Evolutionary conservation across 1,140 invertebrate genomes (phyloP), one percentile per base, ranked within the genome.

Genomic region (Bombus sibiricus): DNA sequence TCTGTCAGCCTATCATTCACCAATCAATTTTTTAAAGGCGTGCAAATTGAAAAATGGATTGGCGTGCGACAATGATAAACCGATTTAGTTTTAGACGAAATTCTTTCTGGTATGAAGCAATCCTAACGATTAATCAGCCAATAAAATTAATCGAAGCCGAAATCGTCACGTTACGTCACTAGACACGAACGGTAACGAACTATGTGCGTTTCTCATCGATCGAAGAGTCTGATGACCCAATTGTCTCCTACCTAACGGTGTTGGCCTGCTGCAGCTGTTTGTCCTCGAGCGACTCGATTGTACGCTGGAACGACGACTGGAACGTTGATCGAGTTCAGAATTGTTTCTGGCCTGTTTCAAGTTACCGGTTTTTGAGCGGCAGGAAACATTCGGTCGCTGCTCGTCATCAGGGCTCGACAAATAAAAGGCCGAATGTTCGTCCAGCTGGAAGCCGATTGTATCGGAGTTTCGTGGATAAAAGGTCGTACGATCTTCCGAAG

Each of bases 221-320:
- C 69, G 78, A 81, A 81, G 68, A 85, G 79, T 85, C 78, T 64
- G 73, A 62, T 78, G 57, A 81, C 68, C 37, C 75, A 82, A 88
- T 85, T 85, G 85, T 89, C 76, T 69, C 87, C 86, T 93, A 95
- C 94, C 94, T 92, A 95, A 78, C 57, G 94, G 93, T n/a, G 94
- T 95, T 68, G 91, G 90, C 76, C 92, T 91, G 85, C 89, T 88
- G 86, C 87, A 93, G 88, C 92, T 94, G 85, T 94, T 94, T 34
- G 93, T 77, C 43, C 92, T 91, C 39, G 94, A 93, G 73, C 92
- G 92, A 83, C 72, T 91, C 18, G 92, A 91, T 47, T 93, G 91
- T 32, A 91, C 83, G 78, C 92, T 94, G 53, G 92, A 92, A 25
- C 92, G 91, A 59, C 93, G 90, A 34, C 92, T 92, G 53, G 78